Evolutionary conservation across 2,888 invertebrate species (phyloP).

Genomic region (Trichacis sp.): DNA sequence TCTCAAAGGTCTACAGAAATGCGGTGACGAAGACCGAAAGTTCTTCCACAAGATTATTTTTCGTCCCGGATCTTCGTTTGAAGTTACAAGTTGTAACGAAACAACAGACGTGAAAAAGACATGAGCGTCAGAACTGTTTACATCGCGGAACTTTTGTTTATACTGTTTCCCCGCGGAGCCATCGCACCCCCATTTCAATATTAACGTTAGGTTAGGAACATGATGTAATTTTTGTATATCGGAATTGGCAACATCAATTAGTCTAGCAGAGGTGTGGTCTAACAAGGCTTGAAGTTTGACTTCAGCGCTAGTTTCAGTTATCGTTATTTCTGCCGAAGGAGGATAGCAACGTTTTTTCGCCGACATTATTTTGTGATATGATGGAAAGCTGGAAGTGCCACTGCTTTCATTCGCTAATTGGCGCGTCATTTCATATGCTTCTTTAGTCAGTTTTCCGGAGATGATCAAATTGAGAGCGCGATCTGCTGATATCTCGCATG

Average conservation of each 20-base stretch:
- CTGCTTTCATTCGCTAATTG: conserved; percentile 9
- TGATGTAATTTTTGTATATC: not conserved
- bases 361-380: conserved; percentile 10
- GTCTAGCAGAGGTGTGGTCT: conserved; percentile 22
- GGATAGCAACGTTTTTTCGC: conserved; percentile 23
- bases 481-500: conserved; percentile 10
- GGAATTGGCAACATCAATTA: conserved; percentile 1
- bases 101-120: conserved; percentile 27
- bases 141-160: conserved; percentile 22
- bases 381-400: conserved; percentile 12
- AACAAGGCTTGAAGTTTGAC: conserved; percentile 29
- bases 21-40: conserved; percentile 27
- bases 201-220: not conserved
- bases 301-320: conserved; percentile 25
- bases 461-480: conserved; percentile 4
- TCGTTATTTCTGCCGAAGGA: conserved; percentile 5
- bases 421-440: conserved; percentile 1
- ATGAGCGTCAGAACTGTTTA: conserved; percentile 24
- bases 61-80: conserved; percentile 19
- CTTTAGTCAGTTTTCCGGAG: too few species aligned
- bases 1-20: conserved; percentile 37
- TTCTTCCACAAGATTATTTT: too few species aligned
- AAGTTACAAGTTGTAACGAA: conserved; percentile 14
- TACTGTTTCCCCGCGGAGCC: conserved; percentile 5
- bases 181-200: conserved; percentile 19